A percentile compares a stretch with the other conserved stretches of the same genome.
Conservation (phyloP, 2,888 invertebrate species). For the Charanyca ferruginea region DNA sequence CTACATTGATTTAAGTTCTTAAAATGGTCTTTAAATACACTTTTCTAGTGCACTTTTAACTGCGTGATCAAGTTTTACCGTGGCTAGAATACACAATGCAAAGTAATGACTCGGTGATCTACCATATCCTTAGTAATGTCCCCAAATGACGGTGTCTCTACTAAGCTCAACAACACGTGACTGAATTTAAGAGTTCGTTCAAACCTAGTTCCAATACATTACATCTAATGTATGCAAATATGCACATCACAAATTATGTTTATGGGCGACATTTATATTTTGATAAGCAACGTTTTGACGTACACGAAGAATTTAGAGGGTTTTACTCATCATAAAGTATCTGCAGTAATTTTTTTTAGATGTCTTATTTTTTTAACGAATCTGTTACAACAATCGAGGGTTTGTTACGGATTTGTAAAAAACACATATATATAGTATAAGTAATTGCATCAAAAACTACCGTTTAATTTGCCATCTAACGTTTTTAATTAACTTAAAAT, state of each 20-base stretch:
- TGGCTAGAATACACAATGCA: constrained; percentile 72
- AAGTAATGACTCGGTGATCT: constrained; percentile 40
- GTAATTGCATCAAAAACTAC: neutral
- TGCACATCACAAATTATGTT: constrained; percentile 69
- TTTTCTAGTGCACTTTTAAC: neutral
- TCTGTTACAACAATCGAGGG: neutral
- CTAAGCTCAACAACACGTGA: constrained; percentile 73
- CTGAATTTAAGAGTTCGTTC: constrained; percentile 52
- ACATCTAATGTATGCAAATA: constrained; percentile 68
- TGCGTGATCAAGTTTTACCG: constrained; percentile 30
- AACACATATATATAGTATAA: neutral
- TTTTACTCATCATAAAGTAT: neutral
- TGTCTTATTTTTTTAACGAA: constrained; percentile 16
- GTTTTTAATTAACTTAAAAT: neutral
- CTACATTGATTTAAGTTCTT: constrained; percentile 10
- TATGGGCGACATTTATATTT: constrained; percentile 64
- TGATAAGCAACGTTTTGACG: constrained; percentile 47
- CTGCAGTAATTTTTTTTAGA: neutral
- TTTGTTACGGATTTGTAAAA: neutral
- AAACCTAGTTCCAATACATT: constrained; percentile 62
- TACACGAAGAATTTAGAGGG: neutral
- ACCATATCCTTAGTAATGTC: constrained; percentile 63
- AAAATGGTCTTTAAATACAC: neutral
- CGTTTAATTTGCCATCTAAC: neutral
- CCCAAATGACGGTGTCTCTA: constrained; percentile 82